Base-by-base conservation (phyloP, 2,113 vertebrate genomes). In the Porphyrio hochstetteri region DNA sequence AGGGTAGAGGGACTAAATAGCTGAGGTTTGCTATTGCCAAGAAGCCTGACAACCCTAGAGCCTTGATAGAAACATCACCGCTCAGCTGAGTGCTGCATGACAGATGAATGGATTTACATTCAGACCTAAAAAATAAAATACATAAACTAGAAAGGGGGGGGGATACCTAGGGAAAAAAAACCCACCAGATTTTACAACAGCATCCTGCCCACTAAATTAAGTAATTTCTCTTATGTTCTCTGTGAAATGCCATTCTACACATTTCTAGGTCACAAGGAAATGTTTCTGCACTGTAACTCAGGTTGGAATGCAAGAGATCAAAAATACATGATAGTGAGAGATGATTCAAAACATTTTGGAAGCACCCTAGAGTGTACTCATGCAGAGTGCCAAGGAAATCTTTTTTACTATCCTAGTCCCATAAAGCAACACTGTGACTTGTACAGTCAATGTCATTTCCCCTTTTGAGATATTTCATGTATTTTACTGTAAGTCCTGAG, bases 41-140 rank as follows among this genome's bases (percentile, higher is more conserved):
- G 61, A 21, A 63, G 25, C 35, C 5, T 24, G 57, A 52, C 44
- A 50, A 9, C 15, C 16, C 72, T 3, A 13, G 35, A 40, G 52
- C 20, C 27, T 60, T 28, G 36, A 24, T 28, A 17, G 8, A 38
- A 55, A 55, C 14, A 6, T 7, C 4, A n/a, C 40, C 55, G 7
- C 63, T 19, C 40, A 35, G 28, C 53, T 20, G 33, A 40, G 28
- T 15, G 13, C 57, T 44, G 10, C 56, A 35, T 0, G 0, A 46
- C 12, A 38, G 28, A 8, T 19, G 38, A 29, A 36, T 5, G 7
- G 20, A 44, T 35, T 84, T 76, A 55, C 4, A 60, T 9, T 60
- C 38, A 56, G 87, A 11, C 7, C 17, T 33, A 67, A 76, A 52
- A 46, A 52, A 76, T 14, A 50, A 61, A 56, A 38, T 38, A 29